These are phyloP conservation scores for Arbacia lixula DNA, from an alignment of 53 echinoderm and acorn worm genomes.

Conservation along the genomic window DNA sequence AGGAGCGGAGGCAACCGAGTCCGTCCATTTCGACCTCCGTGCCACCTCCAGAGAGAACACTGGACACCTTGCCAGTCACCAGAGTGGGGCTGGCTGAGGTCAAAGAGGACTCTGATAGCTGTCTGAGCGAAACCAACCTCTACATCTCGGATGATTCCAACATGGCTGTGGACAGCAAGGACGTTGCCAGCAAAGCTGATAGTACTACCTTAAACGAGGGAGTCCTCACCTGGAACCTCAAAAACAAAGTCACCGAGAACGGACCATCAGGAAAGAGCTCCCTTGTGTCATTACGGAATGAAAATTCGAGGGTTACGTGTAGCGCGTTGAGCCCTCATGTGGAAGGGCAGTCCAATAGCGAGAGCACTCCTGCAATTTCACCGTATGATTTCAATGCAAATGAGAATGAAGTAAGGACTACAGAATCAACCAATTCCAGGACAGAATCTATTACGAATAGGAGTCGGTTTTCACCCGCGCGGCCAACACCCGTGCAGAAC, in stretches of 20 bases:
- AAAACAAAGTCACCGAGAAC: conserved; percentile 2
- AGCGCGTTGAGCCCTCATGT: conserved; percentile 40
- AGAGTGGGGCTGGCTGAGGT: conserved; percentile 68
- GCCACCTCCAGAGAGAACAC: conserved; percentile 58
- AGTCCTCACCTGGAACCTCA: conserved; percentile 44
- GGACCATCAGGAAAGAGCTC: not conserved
- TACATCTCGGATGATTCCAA: conserved; percentile 86
- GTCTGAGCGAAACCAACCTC: conserved; percentile 76
- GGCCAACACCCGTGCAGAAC: conserved; percentile 45
- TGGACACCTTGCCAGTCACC: conserved; percentile 58
- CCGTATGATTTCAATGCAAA: conserved; percentile 42
- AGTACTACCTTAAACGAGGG: conserved; percentile 75
- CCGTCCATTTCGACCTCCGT: conserved; percentile 60
- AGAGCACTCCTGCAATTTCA: conserved; percentile 1
- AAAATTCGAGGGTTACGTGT: conserved; percentile 33
- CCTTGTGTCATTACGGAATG: conserved; percentile 26
- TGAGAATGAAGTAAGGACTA: conserved; percentile 56
- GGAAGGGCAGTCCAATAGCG: conserved; percentile 13
- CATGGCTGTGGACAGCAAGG: conserved; percentile 69
- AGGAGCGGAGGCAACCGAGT: conserved; percentile 64
- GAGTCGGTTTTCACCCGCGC: conserved; percentile 22
- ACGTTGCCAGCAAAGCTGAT: conserved; percentile 71
- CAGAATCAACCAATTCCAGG: conserved; percentile 36
- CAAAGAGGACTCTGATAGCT: conserved; percentile 80
- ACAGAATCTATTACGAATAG: conserved; percentile 18